Evolutionary conservation across 2,113 vertebrate species (phyloP).

Genomic region (Poeciliopsis occidentalis): DNA sequence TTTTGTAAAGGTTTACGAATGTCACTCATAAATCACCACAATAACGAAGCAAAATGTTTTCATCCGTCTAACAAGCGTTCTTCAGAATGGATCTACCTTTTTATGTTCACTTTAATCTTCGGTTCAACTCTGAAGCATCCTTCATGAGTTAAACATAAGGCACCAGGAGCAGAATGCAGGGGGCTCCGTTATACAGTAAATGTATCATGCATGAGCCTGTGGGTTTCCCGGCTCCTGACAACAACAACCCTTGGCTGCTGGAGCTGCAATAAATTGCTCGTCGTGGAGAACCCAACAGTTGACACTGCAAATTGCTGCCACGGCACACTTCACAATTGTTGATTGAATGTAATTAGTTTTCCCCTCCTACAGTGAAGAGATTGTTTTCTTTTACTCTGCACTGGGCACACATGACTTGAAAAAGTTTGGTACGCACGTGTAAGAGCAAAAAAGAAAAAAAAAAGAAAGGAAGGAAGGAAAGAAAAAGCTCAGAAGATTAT

Average conservation of each 20-base stretch:
- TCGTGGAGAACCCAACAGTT: constrained; percentile 48
- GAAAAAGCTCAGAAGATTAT: not conserved
- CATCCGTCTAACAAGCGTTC: not conserved
- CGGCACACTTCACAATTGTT: constrained; percentile 57
- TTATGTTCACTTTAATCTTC: constrained; percentile 22
- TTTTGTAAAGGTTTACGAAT: not conserved
- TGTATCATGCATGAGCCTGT: constrained; percentile 63
- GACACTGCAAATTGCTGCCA: constrained; percentile 61
- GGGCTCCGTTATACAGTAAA: constrained; percentile 54
- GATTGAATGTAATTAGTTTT: constrained; percentile 76
- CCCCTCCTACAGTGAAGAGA: constrained; percentile 48
- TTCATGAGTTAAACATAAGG: constrained; percentile 66
- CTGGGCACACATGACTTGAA: constrained; percentile 23
- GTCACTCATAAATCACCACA: not conserved
- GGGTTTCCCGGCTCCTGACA: constrained; percentile 28
- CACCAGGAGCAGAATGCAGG: constrained; percentile 38
- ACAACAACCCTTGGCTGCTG: constrained; percentile 42
- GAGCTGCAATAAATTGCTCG: constrained; percentile 47
- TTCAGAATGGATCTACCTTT: constrained; percentile 6
- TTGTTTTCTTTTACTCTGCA: constrained; percentile 40
- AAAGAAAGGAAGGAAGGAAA: no score
- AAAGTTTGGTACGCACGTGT: constrained; percentile 1
- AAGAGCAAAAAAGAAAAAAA: not conserved
- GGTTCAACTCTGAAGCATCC: constrained; percentile 28
- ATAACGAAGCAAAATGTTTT: not conserved